Evolutionary conservation across 2,113 vertebrate genomes (phyloP).

Genomic region (Rhinichthys klamathensis): DNA sequence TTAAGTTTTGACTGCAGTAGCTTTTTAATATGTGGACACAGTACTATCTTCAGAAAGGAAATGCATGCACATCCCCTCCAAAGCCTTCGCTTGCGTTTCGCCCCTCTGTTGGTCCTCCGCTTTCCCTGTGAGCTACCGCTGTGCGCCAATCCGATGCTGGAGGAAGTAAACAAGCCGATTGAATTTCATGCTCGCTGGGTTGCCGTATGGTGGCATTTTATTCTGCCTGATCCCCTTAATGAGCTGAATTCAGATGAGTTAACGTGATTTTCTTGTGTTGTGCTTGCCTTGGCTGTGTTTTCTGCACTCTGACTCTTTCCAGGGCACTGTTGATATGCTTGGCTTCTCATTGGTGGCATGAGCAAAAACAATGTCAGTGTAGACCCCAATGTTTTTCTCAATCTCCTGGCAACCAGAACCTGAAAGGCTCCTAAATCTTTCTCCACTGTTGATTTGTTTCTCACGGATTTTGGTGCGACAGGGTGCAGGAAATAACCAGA

Average conservation of each 20-base stretch:
- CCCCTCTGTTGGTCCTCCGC: conserved; percentile 57
- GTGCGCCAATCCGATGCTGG: conserved; percentile 70
- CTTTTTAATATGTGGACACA: not conserved
- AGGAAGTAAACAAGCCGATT: conserved; percentile 73
- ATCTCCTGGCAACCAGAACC: conserved; percentile 13
- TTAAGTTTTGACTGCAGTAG: not conserved
- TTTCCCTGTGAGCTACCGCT: conserved; percentile 29
- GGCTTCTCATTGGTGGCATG: not conserved
- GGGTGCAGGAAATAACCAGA: not conserved
- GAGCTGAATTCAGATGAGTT: conserved; percentile 72
- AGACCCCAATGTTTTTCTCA: not conserved
- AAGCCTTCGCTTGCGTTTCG: conserved; percentile 45
- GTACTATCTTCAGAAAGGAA: not conserved
- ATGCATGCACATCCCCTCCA: not conserved
- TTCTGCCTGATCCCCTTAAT: conserved; percentile 74
- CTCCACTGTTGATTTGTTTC: not conserved
- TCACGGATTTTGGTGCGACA: not conserved
- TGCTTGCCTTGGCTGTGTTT: conserved; percentile 8
- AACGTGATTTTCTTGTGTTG: conserved; percentile 56
- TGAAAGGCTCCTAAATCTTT: not conserved
- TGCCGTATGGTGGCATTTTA: conserved; percentile 71
- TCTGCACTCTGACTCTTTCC: conserved; percentile 4
- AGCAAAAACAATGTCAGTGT: not conserved
- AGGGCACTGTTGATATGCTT: conserved; percentile 29
- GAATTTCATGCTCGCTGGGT: conserved; percentile 74